Percentiles rank a stretch among this genome's conserved stretches.
Conservation (phyloP, 2,797 vertebrate species). For the Tachyglossus aculeatus region DNA sequence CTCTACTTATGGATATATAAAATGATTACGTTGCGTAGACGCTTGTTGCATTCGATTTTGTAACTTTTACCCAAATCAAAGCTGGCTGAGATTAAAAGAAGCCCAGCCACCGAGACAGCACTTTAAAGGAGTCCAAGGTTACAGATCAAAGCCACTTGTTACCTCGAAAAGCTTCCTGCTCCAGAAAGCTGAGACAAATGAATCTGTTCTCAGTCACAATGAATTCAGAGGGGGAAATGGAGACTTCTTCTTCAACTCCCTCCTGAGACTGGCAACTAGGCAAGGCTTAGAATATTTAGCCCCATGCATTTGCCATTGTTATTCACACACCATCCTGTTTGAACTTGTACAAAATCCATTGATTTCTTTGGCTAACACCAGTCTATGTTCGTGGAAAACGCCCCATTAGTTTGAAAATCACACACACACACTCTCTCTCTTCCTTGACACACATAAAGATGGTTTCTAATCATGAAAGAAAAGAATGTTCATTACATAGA, state of each 20-base stretch:
- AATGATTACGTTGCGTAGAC: not conserved
- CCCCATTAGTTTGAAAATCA: not conserved
- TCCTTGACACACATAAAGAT: not conserved
- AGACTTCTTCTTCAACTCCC: not conserved
- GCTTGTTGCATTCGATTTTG: too few relatives aligned
- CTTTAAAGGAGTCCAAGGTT: too few relatives aligned
- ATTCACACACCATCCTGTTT: not conserved
- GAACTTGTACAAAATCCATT: not conserved
- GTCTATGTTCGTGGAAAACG: not conserved
- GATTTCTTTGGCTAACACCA: not conserved
- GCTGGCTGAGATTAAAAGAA: too few relatives aligned
- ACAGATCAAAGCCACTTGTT: too few relatives aligned
- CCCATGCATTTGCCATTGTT: not conserved
- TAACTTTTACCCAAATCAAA: too few relatives aligned
- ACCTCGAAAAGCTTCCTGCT: slow-evolving; percentile 1
- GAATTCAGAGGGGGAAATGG: not conserved
- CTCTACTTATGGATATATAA: slow-evolving; percentile 31
- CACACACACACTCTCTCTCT: not conserved
- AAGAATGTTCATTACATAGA: fast-evolving
- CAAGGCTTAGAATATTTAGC: not conserved
- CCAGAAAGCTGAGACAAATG: not conserved
- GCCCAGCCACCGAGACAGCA: too few relatives aligned
- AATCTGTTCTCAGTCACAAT: not conserved
- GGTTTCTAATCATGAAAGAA: not conserved
- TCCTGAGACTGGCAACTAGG: not conserved